These are phyloP conservation scores for Holothuria leucospilota DNA, from an alignment of 53 echinoderm and acorn worm species.

Conservation along the genomic window DNA sequence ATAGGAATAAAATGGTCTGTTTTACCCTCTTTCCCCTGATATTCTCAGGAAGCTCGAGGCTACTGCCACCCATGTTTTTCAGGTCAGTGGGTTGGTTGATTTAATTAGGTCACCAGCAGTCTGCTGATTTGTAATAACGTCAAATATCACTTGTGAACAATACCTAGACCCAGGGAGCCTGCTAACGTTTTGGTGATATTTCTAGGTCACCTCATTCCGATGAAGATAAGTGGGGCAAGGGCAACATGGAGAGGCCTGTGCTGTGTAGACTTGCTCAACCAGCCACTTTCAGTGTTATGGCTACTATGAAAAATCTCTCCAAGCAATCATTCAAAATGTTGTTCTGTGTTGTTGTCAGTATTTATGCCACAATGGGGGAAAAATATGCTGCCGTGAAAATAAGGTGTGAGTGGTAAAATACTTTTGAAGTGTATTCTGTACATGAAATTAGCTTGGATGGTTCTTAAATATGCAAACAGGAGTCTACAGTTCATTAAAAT, in stretches of 20 bases:
- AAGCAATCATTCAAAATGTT: too few species aligned
- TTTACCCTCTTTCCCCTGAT: too few species aligned
- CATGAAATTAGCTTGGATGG: too few species aligned
- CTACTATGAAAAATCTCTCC: too few species aligned
- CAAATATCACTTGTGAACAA: constrained; percentile 40
- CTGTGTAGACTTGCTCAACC: constrained; percentile 1
- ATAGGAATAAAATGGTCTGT: too few species aligned
- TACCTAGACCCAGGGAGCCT: constrained; percentile 23
- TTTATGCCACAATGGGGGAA: too few species aligned
- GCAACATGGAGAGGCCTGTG: constrained; percentile 6
- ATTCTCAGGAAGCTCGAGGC: constrained; percentile 18
- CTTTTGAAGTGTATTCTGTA: too few species aligned
- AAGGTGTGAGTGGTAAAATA: too few species aligned
- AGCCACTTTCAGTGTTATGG: neutral
- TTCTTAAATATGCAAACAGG: too few species aligned
- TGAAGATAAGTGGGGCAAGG: constrained; percentile 33
- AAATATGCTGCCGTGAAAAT: too few species aligned
- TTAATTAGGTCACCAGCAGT: constrained; percentile 39
- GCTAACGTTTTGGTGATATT: neutral
- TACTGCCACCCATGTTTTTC: constrained; percentile 26
- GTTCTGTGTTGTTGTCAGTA: too few species aligned
- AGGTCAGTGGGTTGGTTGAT: constrained; percentile 38
- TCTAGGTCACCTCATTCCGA: constrained; percentile 34
- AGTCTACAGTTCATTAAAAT: too few species aligned
- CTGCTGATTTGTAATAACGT: constrained; percentile 32